Conservation (phyloP, 2,113 vertebrate genomes). For the Pleuronectes platessa region DNA sequence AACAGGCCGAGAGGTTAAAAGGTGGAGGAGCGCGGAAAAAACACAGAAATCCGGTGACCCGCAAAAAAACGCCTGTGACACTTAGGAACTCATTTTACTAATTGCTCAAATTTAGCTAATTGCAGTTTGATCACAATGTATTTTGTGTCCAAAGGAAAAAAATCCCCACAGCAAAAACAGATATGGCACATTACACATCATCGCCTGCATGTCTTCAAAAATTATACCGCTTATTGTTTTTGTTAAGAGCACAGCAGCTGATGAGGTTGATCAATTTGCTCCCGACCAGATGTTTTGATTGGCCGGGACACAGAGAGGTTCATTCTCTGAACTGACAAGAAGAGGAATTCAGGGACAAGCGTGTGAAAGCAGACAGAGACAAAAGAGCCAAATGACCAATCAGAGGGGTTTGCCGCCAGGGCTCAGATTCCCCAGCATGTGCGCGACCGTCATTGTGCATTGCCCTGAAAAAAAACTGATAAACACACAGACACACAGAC, state of each 20-base stretch:
- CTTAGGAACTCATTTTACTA: conserved; percentile 74
- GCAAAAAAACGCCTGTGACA: conserved; percentile 73
- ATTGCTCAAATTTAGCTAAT: conserved; percentile 80
- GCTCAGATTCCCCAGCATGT: conserved; percentile 19
- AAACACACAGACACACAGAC: background rate
- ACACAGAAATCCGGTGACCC: conserved; percentile 62
- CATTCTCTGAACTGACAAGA: conserved; percentile 25
- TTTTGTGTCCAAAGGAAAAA: conserved; percentile 16
- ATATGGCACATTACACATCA: background rate
- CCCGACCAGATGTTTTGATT: conserved; percentile 16
- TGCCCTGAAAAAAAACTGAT: background rate
- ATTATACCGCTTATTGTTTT: no score
- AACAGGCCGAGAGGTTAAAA: conserved; percentile 43
- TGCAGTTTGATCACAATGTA: conserved; percentile 59
- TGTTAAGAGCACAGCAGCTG: background rate
- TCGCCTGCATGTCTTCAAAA: no score
- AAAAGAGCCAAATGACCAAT: conserved; percentile 37
- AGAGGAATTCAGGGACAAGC: conserved; percentile 27
- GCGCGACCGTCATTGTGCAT: background rate
- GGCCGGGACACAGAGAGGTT: conserved; percentile 13
- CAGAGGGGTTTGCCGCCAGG: background rate
- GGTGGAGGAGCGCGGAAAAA: conserved; percentile 31
- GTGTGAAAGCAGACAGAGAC: conserved; percentile 37
- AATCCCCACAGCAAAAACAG: conserved; percentile 11
- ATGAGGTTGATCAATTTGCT: background rate